phyloP scores from a whole-genome alignment of 2,888 invertebrate species.

The Metalampra italica region DNA sequence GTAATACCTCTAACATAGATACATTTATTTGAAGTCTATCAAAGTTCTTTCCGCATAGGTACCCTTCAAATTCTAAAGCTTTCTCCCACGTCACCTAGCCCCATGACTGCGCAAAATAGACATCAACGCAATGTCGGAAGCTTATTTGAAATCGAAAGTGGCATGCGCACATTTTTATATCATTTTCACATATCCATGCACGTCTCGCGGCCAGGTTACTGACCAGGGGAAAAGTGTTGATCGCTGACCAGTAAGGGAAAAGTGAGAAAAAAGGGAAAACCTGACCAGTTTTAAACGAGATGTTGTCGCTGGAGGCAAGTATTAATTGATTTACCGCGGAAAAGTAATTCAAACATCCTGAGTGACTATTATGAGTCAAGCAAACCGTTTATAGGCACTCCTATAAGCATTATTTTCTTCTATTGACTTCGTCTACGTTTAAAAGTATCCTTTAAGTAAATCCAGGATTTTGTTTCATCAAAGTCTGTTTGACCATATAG shows the following conservation, averaged over 20 bases:
- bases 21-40: too few relatives aligned
- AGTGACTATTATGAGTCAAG: neutral
- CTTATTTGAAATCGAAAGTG: slow-evolving; percentile 47
- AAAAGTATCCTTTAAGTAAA: too few relatives aligned
- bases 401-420: too few relatives aligned
- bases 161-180: slow-evolving; percentile 38
- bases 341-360: neutral
- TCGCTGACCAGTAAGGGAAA: too few relatives aligned
- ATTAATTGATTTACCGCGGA: neutral
- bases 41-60: too few relatives aligned
- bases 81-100: neutral
- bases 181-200: slow-evolving; percentile 48
- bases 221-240: slow-evolving; percentile 22
- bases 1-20: too few relatives aligned
- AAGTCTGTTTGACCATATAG: too few relatives aligned
- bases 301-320: neutral
- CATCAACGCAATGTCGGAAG: slow-evolving; percentile 23
- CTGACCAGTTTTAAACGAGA: slow-evolving; percentile 11
- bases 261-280: slow-evolving; percentile 24
- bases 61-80: neutral
- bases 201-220: slow-evolving; percentile 8
- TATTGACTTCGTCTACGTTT: too few relatives aligned
- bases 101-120: neutral
- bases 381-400: too few relatives aligned
- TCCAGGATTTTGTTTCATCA: too few relatives aligned